Percentiles rank a stretch among this genome's conserved stretches.
Conservation (phyloP, 2,888 invertebrate species). For the Eretmocerus hayati region DNA sequence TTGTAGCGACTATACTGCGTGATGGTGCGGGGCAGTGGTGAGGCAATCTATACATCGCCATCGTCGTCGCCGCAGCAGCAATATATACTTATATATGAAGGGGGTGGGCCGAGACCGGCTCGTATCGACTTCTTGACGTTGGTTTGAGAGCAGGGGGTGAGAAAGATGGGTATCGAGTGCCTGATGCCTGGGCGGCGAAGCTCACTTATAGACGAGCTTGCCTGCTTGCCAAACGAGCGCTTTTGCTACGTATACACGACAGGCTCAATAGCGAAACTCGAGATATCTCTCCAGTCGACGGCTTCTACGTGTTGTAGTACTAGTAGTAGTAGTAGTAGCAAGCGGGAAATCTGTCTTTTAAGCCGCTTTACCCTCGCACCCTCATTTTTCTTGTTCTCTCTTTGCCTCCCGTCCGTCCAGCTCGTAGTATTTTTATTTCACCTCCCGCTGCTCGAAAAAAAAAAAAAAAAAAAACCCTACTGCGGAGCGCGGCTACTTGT, state of each 20-base stretch:
- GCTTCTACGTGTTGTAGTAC: not conserved
- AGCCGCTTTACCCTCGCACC: not conserved
- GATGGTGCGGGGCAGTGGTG: conserved; percentile 20
- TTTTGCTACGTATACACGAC: conserved; percentile 1
- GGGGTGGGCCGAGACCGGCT: not conserved
- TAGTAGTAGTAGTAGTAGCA: too few species aligned
- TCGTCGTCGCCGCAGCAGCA: too few species aligned
- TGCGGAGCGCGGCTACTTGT: not conserved
- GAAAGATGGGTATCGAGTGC: conserved; percentile 8
- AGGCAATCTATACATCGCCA: not conserved
- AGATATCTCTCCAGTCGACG: not conserved
- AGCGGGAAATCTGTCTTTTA: conserved; percentile 12
- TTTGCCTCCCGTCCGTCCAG: not conserved
- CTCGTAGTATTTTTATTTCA: not conserved
- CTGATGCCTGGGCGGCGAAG: not conserved
- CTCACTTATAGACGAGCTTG: conserved; percentile 6
- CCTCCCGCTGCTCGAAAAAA: not conserved
- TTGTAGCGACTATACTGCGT: conserved; percentile 32
- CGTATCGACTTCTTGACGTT: conserved; percentile 13
- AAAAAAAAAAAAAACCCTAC: not conserved
- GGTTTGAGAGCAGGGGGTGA: not conserved
- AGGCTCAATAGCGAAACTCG: conserved; percentile 19
- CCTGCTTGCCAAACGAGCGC: too few species aligned
- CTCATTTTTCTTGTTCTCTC: not conserved
- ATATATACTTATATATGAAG: too few species aligned